phyloP scores from a whole-genome alignment of 2,888 invertebrate genomes.

The Callimorpha dominula region DNA sequence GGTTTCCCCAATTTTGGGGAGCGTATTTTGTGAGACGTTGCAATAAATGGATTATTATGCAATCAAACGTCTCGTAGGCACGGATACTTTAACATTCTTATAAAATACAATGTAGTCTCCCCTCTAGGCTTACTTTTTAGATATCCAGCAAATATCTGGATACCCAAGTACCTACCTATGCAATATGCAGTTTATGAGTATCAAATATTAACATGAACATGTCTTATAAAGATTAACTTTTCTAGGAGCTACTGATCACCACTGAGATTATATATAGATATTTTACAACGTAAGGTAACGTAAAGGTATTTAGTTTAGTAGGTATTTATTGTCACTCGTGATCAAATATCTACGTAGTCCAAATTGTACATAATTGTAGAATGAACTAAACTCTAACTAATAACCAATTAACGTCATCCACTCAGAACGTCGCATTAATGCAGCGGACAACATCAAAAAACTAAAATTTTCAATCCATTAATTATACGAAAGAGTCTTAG shows the following conservation, averaged over 20 bases:
- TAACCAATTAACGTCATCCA: slow-evolving; percentile 24
- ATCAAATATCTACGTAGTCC: not conserved
- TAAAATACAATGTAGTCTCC: slow-evolving; percentile 26
- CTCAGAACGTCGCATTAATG: slow-evolving; percentile 13
- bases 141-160: not conserved
- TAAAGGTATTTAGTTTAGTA: not conserved
- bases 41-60: slow-evolving; percentile 82
- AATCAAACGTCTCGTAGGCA: slow-evolving; percentile 69
- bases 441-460: slow-evolving; percentile 25
- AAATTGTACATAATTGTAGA: not conserved
- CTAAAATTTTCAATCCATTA: slow-evolving; percentile 48
- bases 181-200: not conserved
- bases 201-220: not conserved
- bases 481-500: slow-evolving; percentile 30
- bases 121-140: not conserved
- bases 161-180: not conserved
- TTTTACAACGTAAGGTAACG: not conserved
- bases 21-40: slow-evolving; percentile 72
- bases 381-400: slow-evolving; percentile 16
- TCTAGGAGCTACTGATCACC: not conserved
- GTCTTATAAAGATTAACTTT: not conserved
- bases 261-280: no score
- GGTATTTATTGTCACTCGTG: not conserved
- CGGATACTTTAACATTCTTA: slow-evolving; percentile 39
- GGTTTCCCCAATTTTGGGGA: slow-evolving; percentile 79